Evolutionary conservation across 2,888 invertebrate species (phyloP).

Genomic region (Deladenus siricidicola): DNA sequence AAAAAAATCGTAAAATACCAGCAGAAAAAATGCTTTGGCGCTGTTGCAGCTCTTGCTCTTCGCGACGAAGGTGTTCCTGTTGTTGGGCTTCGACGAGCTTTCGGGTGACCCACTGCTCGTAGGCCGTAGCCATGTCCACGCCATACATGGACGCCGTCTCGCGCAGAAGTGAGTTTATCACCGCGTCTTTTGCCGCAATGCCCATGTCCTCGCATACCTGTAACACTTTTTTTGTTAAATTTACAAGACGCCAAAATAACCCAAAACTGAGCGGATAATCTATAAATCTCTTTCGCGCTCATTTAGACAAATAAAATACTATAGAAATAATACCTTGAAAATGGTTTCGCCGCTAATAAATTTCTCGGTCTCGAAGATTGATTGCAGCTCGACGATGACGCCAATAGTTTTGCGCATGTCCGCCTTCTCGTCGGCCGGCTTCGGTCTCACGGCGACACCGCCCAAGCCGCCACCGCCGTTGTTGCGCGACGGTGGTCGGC

Average conservation of each 20-base stretch:
- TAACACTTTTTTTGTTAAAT: no score
- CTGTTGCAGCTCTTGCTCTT: background rate
- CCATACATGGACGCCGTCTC: background rate
- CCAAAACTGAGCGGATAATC: no score
- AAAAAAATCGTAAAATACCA: no score
- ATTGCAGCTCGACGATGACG: background rate
- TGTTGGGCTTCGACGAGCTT: background rate
- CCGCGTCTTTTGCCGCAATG: background rate
- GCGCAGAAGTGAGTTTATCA: background rate
- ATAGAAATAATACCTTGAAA: no score
- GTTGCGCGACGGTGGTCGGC: no score
- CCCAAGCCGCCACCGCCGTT: no score
- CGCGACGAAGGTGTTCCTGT: background rate
- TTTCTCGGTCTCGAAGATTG: background rate
- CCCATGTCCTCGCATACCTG: background rate
- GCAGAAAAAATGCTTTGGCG: background rate
- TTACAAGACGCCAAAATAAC: no score
- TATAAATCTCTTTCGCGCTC: no score
- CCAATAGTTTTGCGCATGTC: background rate
- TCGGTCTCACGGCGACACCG: no score
- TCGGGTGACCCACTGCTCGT: background rate
- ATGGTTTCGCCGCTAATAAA: background rate
- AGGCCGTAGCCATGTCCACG: background rate
- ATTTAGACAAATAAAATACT: no score
- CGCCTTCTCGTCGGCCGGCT: background rate